Evolutionary conservation across 1,140 invertebrate genomes (phyloP), one percentile per base, ranked within the genome.

Genomic region (Cotesia glomerata): DNA sequence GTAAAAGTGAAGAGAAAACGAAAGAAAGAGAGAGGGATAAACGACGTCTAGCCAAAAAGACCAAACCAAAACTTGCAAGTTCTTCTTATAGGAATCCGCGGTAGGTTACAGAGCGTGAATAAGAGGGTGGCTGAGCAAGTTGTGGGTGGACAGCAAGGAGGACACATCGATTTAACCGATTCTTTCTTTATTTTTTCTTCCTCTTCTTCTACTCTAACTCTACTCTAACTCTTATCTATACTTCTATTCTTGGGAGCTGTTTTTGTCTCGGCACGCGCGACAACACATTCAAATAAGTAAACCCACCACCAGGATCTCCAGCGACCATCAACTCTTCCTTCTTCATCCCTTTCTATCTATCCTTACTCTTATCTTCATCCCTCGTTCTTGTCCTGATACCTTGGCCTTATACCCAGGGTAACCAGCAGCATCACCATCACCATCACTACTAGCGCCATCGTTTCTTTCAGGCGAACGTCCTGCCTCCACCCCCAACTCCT

Each of bases 221-320:
- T 26, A 26, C 26, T 26, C 26, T 26, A 26, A 58, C 16, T 80
- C 84, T 86, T 80, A 82, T 85, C 85, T 86, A 79, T 80, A 79
- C 70, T 76, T 54, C 52, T 79, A 82, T 82, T 85, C 77, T 68
- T 70, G 73, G 5, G 8, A 45, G 77, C 79, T 78, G 75, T 83
- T 84, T 86, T 86, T 86, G 82, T 85, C 82, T 84, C 83, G 69
- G 74, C 69, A 72, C 65, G 69, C 58, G 65, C 84, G 78, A 81
- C 83, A 82, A 85, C 84, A 86, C 84, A 86, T 86, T 85, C 85
- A 85, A 86, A 86, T 86, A 86, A 86, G 84, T 85, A 84, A 82
- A 78, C 74, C 75, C 74, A 74, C 76, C 77, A 74, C 72, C 77
- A 74, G 72, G 75, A 75, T 71, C 76, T 69, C 54, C 59, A 54